These are phyloP conservation scores for Pemphredon lugubris DNA, from an alignment of 2,888 invertebrate genomes.

Conservation along the genomic window DNA sequence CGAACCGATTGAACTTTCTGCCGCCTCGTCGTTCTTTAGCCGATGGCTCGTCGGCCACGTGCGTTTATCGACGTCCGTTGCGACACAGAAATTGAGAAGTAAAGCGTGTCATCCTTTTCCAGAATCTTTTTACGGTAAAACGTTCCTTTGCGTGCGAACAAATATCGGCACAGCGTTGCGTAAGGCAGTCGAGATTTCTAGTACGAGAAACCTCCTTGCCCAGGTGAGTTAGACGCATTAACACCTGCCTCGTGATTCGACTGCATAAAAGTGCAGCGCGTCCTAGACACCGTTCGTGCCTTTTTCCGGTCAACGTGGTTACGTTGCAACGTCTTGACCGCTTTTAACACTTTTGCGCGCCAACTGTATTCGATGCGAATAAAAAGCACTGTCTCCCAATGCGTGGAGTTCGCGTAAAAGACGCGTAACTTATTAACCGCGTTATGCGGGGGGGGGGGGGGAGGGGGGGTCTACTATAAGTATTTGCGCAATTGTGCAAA, in stretches of 20 bases:
- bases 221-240: slow-evolving; percentile 9
- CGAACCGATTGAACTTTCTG: too few species aligned
- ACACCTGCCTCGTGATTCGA: slow-evolving; percentile 27
- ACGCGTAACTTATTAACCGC: too few species aligned
- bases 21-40: too few species aligned
- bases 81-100: neutral
- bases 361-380: neutral
- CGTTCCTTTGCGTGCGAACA: neutral
- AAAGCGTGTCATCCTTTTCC: neutral
- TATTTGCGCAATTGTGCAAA: too few species aligned
- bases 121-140: neutral
- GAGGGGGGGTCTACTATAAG: too few species aligned
- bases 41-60: too few species aligned
- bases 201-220: slow-evolving; percentile 20
- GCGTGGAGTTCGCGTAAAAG: too few species aligned
- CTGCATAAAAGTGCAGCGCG: slow-evolving; percentile 2
- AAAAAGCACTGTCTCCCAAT: too few species aligned
- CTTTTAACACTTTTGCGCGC: neutral
- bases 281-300: slow-evolving; percentile 35
- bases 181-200: slow-evolving; percentile 17
- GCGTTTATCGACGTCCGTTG: too few species aligned
- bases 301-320: slow-evolving; percentile 18
- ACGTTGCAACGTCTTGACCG: slow-evolving; percentile 3
- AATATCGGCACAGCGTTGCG: slow-evolving; percentile 19
- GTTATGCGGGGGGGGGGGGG: too few species aligned